Base-by-base conservation (phyloP, 2,888 invertebrate genomes). In the Pristionchus exspectatus region DNA sequence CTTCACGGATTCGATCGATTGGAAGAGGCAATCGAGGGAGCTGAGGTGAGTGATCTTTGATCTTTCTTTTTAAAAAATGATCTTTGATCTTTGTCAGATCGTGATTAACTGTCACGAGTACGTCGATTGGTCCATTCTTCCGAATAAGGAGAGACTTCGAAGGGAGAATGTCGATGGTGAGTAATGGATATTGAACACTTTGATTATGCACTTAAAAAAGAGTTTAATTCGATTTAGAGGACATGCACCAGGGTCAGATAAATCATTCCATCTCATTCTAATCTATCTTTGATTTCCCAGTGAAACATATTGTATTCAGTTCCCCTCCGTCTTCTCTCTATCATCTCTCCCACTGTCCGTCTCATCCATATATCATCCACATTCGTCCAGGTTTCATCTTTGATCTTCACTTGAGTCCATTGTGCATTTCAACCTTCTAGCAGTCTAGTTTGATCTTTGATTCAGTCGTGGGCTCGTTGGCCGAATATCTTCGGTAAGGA, bases 101-200 rank as follows among this genome's bases (percentile, higher is more conserved):
- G 92, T 93, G 9, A 91, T 94, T 74, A 94, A 94, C 90, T 84
- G 93, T 24, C 93, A 93, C 87, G 94, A 94, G 72, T 89, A 85
- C 38, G 91, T 90, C 14, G 94, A 94, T 77, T 92, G 93, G 69
- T 92, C 93, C 1, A 30, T 92, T 74, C 27, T 89, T 0, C 94
- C 94, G 2, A 90, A 93, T 63, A 83, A 89, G 10, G 24, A 86
- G 7, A 88, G 77, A 27, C 89, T 94, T n/a, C 56, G 91, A 18
- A 33, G 81, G 21, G 92, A 93, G 88, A 94, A 94, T 87, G 92
- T 92, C 5, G 91, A 93, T 90, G 90, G 93, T 94, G 54, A 91
- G 91, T 87, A 69, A 16, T 50, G 44, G 0, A 59, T 14, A 50
- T 2, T 33, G n/a, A 18, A 16, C 30, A 18, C 12, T 85, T 63